These are phyloP conservation scores for Lutjanus argentimaculatus DNA, from an alignment of 2,797 vertebrate genomes.

Conservation along the genomic window DNA sequence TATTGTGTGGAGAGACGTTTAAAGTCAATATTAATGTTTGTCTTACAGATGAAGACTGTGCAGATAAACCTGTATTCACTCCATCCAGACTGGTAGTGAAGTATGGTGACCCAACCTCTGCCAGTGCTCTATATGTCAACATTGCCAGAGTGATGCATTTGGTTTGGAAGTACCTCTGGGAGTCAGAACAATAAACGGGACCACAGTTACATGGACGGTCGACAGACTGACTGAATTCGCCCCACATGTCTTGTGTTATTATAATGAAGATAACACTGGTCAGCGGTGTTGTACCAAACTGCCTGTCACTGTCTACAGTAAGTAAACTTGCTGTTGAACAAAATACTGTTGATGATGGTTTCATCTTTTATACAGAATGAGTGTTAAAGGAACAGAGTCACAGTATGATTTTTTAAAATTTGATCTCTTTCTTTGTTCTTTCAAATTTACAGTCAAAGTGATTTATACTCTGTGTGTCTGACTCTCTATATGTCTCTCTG, in stretches of 20 bases:
- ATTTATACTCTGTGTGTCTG: neutral
- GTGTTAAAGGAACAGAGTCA: neutral
- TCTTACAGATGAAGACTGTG: slow-evolving; percentile 3
- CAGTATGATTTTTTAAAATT: neutral
- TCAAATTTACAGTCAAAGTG: neutral
- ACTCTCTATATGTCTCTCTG: neutral
- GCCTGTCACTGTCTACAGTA: slow-evolving; percentile 57
- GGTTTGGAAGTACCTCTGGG: slow-evolving; percentile 4
- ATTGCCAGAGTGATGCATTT: rapidly evolving
- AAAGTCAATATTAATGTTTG: neutral
- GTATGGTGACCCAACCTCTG: neutral
- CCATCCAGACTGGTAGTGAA: slow-evolving; percentile 52
- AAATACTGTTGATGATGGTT: neutral
- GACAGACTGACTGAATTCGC: slow-evolving; percentile 18
- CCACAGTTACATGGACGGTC: slow-evolving; percentile 26
- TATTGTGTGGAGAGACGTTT: too few species aligned
- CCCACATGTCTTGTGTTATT: rapidly evolving
- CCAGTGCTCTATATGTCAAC: slow-evolving; percentile 25
- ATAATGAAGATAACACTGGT: rapidly evolving
- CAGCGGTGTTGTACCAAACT: neutral
- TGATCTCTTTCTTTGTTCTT: too few species aligned
- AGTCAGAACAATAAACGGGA: rapidly evolving
- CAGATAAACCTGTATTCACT: slow-evolving; percentile 35
- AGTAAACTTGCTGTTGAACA: slow-evolving; percentile 25
- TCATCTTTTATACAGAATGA: neutral